These are phyloP conservation scores for Styela clava DNA, from an alignment of 23 tunicate genomes.

Conservation along the genomic window DNA sequence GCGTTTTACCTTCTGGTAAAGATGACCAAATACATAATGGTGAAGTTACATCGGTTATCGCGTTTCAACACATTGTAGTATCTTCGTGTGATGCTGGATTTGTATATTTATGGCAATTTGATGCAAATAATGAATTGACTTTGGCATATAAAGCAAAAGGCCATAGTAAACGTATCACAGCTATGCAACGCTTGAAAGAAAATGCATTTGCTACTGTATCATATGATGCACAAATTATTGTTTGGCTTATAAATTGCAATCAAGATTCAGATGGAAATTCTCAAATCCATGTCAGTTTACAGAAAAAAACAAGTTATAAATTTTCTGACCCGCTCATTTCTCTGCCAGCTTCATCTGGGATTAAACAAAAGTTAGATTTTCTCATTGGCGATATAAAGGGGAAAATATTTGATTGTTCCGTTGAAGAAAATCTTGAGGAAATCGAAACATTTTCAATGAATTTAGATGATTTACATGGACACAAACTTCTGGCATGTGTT, in stretches of 20 bases:
- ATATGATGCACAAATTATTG: neutral
- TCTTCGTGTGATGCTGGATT: slow-evolving; percentile 11
- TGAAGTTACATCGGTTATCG: slow-evolving; percentile 15
- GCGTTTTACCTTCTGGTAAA: neutral
- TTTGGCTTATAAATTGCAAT: neutral
- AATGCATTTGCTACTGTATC: slow-evolving; percentile 8
- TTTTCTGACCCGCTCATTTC: neutral
- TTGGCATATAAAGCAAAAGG: slow-evolving; percentile 16
- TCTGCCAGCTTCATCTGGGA: neutral
- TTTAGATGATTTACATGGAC: neutral
- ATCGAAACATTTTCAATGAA: neutral
- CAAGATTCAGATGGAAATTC: neutral
- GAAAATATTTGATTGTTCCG: neutral
- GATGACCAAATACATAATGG: neutral
- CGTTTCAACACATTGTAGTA: slow-evolving; percentile 1
- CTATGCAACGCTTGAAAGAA: neutral
- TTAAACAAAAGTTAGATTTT: neutral
- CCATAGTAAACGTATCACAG: slow-evolving; percentile 15
- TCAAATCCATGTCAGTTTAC: neutral
- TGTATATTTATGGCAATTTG: slow-evolving; percentile 21
- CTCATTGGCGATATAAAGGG: neutral
- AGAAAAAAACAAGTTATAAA: neutral
- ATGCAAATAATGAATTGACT: neutral
- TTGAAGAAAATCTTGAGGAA: neutral
- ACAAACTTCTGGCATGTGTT: neutral